Evolutionary conservation across 2,797 vertebrate genomes (phyloP), one percentile per base, ranked within the genome.

Genomic region (Somateria mollissima): DNA sequence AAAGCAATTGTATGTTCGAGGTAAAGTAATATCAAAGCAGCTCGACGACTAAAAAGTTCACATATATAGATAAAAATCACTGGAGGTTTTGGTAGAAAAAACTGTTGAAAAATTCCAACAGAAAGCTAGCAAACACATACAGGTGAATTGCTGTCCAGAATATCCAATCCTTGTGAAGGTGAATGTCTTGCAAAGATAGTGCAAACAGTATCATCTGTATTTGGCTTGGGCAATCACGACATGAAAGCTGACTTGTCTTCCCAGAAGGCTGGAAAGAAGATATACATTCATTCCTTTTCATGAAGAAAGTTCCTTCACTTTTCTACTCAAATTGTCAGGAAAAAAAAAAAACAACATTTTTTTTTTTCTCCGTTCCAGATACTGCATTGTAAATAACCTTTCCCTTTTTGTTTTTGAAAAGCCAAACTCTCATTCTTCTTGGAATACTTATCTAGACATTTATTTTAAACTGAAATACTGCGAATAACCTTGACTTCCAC

Each of bases 401-500:
- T 39, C 11, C 27, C 13, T 30, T 58, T 45, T n/a, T 61, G 32
- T 21, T 54, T 71, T 49, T 65, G 25, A 72, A 60, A 74, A 92
- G 61, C 54, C 56, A 73, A 64, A 47, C 14, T 37, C 14, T 24
- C 8, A 0, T 32, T 77, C 67, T 94, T 84, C 81, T 84, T 67
- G 71, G 73, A 87, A 82, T 54, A 77, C 67, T 78, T 75, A 82
- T 47, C 69, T 49, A 82, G 76, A 49, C 57, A 81, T 78, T 62
- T 41, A 53, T 62, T 96, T 94, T 60, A 79, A 80, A 69, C 47
- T 24, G 19, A 86, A 91, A 70, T 51, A 85, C 91, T 73, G 64
- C 78, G 73, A 92, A 79, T 75, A 94, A 94, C 88, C 93, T 83
- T 91, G 57, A 77, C 79, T 93, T 62, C 37, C 62, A 90, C 21